Evolutionary conservation across 2,113 vertebrate genomes (phyloP).

Genomic region (Apteryx mantelli): DNA sequence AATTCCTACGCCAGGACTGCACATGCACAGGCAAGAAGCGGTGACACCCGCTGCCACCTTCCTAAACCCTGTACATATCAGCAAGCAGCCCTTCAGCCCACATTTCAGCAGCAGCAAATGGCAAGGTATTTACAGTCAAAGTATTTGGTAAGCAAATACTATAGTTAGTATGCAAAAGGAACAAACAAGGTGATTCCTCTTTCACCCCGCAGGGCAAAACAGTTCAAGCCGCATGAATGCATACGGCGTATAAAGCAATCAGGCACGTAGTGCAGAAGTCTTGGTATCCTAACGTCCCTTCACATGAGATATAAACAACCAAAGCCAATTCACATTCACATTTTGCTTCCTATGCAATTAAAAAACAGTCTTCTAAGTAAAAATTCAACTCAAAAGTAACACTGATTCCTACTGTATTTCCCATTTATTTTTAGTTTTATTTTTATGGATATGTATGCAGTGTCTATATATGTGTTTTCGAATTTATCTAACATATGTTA

Average conservation of each 20-base stretch:
- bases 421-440: slow-evolving; percentile 26
- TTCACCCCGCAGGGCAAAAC: slow-evolving; percentile 10
- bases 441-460: background rate
- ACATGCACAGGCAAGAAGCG: background rate
- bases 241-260: slow-evolving; percentile 8
- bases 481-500: background rate
- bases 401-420: slow-evolving; percentile 8
- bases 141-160: background rate
- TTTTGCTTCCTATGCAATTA: slow-evolving; percentile 14
- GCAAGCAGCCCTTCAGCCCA: background rate
- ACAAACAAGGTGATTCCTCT: slow-evolving; percentile 28
- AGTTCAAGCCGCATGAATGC: slow-evolving; percentile 17
- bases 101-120: background rate
- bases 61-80: background rate
- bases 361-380: background rate
- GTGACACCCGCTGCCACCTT: background rate
- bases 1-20: background rate
- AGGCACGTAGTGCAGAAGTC: background rate
- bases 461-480: background rate
- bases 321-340: background rate
- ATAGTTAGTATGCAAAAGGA: background rate
- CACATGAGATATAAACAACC: background rate
- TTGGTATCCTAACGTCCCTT: slow-evolving; percentile 9
- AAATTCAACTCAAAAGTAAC: slow-evolving; percentile 16
- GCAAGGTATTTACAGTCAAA: background rate